Evolutionary conservation across 2,113 vertebrate species (phyloP).

Genomic region (Pygoscelis adeliae): DNA sequence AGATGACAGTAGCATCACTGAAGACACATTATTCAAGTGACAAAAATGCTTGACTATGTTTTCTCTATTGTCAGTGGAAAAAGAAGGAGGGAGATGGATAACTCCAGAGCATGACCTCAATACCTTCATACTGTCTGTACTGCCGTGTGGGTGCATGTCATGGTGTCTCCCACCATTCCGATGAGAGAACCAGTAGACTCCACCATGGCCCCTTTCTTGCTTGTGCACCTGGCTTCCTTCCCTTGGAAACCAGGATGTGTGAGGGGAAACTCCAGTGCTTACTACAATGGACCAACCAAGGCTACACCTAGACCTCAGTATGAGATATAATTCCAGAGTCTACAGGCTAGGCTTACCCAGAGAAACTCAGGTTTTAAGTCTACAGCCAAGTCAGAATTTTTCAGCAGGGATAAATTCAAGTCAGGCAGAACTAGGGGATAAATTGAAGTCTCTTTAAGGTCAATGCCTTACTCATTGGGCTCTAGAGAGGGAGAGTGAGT

Average conservation of each 20-base stretch:
- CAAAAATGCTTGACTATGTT: neutral
- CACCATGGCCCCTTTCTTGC: rapidly evolving
- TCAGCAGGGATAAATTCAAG: neutral
- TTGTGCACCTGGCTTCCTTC: neutral
- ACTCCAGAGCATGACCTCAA: neutral
- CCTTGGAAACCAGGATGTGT: rapidly evolving
- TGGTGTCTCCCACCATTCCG: neutral
- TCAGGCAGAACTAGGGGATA: neutral
- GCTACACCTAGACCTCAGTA: neutral
- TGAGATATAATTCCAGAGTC: neutral
- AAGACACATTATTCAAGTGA: neutral
- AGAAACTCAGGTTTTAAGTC: neutral
- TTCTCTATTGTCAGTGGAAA: rapidly evolving
- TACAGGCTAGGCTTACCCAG: rapidly evolving
- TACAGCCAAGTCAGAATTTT: neutral
- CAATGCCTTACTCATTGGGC: neutral
- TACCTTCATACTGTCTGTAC: neutral
- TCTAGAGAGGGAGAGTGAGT: neutral
- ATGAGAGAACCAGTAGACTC: too few species aligned
- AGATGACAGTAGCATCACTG: neutral
- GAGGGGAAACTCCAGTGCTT: neutral
- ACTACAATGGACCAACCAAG: neutral
- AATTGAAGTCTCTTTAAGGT: neutral
- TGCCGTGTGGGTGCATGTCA: neutral
- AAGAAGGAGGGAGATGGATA: neutral